Evolutionary conservation across 2,888 invertebrate genomes (phyloP), one percentile per base, ranked within the genome.

Genomic region (Mimumesa dahlbomi): DNA sequence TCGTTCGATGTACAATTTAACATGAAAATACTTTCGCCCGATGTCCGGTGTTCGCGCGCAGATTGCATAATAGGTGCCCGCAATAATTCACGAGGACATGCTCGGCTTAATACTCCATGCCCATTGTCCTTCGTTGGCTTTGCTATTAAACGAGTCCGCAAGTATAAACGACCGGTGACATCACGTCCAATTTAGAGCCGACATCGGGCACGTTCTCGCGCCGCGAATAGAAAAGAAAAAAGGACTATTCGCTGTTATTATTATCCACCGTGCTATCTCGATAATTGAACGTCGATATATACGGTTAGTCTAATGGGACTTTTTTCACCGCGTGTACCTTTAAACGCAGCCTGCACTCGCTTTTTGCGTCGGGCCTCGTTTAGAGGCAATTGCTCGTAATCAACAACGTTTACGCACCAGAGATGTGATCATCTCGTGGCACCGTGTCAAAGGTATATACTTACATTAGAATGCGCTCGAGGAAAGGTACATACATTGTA

Each of bases 61-160:
- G 29, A 48, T 76, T 72, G 56, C 75, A 63, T 54, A 42, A 43
- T 14, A 50, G 18, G 11, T 18, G 11, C 7, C 31, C 14, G 52
- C 58, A 72, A 68, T 66, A 68, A 69, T 75, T 59, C 62, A 50
- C 46, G 64, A 53, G 72, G 69, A 73, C 71, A 77, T 75, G 83
- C 79, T 81, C 73, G 78, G 75, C 61, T 82, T 69, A 62, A 80
- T 81, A 72, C 75, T 79, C 71, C 73, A 68, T 71, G 81, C 62
- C 69, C 63, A 84, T 86, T 85, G 84, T 86, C 82, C 82, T 79
- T 82, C 75, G 75, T 52, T 65, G 46, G 56, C 38, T 40, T 57
- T 50, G 46, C 64, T 52, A 61, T 73, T 70, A 75, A 75, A 58
- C 66, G 68, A 38, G 29, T 58, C 29, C 63, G 62, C 58, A 63